phyloP scores from a whole-genome alignment of 2,888 invertebrate genomes.

The Drosophila macrospina region DNA sequence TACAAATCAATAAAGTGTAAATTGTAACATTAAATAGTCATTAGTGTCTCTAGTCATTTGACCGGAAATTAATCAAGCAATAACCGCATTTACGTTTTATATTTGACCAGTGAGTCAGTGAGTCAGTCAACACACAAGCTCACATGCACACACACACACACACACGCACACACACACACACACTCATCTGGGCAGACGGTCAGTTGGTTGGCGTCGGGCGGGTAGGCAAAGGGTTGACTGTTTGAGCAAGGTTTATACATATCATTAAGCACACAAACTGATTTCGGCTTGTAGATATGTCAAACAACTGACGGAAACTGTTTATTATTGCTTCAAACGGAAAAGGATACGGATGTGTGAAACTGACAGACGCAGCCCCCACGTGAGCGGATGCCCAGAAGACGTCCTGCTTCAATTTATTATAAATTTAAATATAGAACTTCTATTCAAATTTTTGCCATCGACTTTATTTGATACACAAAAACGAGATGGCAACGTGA shows the following conservation, averaged over 20 bases:
- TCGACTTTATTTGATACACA: neutral
- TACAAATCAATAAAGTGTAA: slow-evolving; percentile 79
- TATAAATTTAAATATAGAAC: slow-evolving; percentile 18
- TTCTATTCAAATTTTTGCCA: slow-evolving; percentile 4
- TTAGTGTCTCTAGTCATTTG: slow-evolving; percentile 78
- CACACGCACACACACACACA: slow-evolving; percentile 22
- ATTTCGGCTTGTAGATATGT: slow-evolving; percentile 70
- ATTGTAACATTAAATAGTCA: slow-evolving; percentile 82
- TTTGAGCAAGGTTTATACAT: slow-evolving; percentile 69
- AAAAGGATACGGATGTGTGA: slow-evolving; percentile 78
- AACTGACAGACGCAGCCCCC: slow-evolving; percentile 36
- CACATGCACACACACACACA: slow-evolving; percentile 21
- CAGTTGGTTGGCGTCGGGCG: neutral
- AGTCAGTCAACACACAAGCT: slow-evolving; percentile 28
- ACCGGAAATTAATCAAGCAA: slow-evolving; percentile 83
- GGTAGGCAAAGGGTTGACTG: slow-evolving; percentile 68
- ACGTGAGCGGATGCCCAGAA: slow-evolving; percentile 18
- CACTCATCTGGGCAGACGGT: slow-evolving; percentile 7
- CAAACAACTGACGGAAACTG: slow-evolving; percentile 79
- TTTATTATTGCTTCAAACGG: slow-evolving; percentile 79
- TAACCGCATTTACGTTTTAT: slow-evolving; percentile 76
- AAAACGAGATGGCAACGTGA: neutral
- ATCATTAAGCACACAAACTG: slow-evolving; percentile 75
- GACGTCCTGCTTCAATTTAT: slow-evolving; percentile 24
- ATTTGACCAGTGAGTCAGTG: slow-evolving; percentile 61